Base-by-base conservation (phyloP, 1,140 invertebrate species). In the Lepidurus arcticus region DNA sequence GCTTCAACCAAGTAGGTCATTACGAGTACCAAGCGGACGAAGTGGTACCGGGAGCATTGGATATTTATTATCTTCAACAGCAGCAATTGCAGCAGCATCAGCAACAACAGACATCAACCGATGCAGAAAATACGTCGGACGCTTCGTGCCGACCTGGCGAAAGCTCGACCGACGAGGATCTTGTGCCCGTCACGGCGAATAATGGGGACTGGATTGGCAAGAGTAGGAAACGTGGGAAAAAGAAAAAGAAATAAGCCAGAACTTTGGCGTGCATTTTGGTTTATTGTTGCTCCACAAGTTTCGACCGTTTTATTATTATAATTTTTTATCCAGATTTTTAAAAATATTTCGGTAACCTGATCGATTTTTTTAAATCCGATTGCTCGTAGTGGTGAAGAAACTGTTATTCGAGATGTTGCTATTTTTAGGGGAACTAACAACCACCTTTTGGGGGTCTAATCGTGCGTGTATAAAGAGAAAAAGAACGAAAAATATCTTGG, bases 81-180 rank as follows among this genome's bases (percentile, higher is more conserved):
- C 45, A 75, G 74, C 73, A 47, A 74, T 21, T 44, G 26, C 78
- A 75, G 73, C 73, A 74, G 53, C 43, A 47, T 24, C 7, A 74
- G 73, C 65, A 47, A 34, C 26, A 42, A 73, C 43, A 75, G 7
- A 42, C 42, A 42, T 16, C 78, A 24, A 26, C 75, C 44, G 78
- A 78, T 74, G 73, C 75, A 10, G 73, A 73, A 44, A 75, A 75
- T 74, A 75, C 45, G 44, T 74, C 78, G 24, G 78, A 78, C 21
- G 73, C 78, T 42, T 75, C 74, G n/a, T 42, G 73, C 21, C 74
- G 78, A n/a, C 73, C 78, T 44, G 78, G 78, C 13, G 78, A 78
- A 74, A 78, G 78, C 45, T 78, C 78, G n/a, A 74, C 65, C 9
- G 78, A 78, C 34, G 78, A 78, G n/a, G 78, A 78, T n/a, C 42